Percentiles rank a stretch among this genome's conserved stretches.
phyloP scores from a whole-genome alignment of 2,113 vertebrate species.

The Panthera tigris region DNA sequence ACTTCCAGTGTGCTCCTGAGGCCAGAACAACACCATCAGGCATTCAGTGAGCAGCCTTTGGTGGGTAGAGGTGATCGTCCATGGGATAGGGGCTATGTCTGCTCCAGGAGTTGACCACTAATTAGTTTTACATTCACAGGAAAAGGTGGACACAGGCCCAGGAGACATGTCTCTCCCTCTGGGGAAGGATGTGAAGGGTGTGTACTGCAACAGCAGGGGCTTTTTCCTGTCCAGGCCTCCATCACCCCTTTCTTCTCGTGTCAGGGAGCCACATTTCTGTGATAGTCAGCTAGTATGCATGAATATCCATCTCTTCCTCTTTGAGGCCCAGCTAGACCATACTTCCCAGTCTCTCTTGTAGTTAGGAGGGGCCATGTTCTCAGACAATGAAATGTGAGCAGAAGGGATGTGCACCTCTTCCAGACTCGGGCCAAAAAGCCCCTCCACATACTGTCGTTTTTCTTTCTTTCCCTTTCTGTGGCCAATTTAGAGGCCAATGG shows the following conservation, averaged over 20 bases:
- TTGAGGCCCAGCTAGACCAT: background rate
- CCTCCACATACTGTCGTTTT: background rate
- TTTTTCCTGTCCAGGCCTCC: background rate
- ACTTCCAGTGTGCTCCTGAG: background rate
- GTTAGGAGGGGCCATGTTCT: background rate
- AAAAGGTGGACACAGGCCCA: background rate
- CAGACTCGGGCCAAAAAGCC: background rate
- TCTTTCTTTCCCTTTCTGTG: background rate
- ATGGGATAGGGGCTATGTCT: background rate
- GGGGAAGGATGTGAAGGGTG: background rate
- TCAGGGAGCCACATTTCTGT: background rate
- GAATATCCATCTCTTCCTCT: background rate
- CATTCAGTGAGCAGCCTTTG: background rate
- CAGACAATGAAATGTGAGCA: background rate
- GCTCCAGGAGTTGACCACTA: background rate
- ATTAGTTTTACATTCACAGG: constrained; percentile 32
- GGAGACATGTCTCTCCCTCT: background rate
- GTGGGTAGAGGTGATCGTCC: background rate
- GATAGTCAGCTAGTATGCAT: background rate
- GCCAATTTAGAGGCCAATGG: background rate
- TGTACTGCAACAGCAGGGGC: rapidly evolving
- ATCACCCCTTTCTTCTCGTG: background rate
- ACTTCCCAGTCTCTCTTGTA: background rate
- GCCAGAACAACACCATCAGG: background rate
- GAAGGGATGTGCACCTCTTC: background rate